Conservation (phyloP, 2,113 vertebrate species). For the Cyprinodon tularosa region DNA sequence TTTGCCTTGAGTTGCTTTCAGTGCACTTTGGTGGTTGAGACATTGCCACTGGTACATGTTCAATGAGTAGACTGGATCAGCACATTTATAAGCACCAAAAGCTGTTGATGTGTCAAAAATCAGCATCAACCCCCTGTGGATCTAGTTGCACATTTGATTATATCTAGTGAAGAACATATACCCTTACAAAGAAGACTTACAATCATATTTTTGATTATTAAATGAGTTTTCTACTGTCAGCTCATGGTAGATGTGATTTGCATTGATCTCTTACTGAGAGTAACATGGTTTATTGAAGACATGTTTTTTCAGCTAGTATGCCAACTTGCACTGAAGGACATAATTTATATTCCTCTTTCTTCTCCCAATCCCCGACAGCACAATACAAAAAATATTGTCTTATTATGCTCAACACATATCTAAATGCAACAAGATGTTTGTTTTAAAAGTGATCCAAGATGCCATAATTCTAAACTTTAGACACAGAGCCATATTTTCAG, state of each 20-base stretch:
- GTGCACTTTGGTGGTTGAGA: conserved; percentile 26
- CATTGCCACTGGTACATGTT: conserved; percentile 28
- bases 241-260: conserved; percentile 18
- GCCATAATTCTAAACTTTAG: background rate
- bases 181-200: conserved; percentile 8
- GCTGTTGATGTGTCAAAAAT: conserved; percentile 3
- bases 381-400: background rate
- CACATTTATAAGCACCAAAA: conserved; percentile 38
- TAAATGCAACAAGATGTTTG: background rate
- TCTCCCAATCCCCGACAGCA: background rate
- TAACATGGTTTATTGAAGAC: conserved; percentile 19
- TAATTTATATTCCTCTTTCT: too few species aligned
- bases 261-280: conserved; percentile 13
- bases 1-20: conserved; percentile 27
- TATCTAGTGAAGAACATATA: conserved; percentile 20
- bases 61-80: conserved; percentile 51
- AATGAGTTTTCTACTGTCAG: conserved; percentile 22
- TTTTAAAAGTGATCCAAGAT: background rate
- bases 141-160: conserved; percentile 33
- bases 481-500: too few species aligned
- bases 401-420: background rate
- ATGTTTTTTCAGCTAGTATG: conserved; percentile 5
- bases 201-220: conserved; percentile 38
- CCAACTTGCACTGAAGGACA: too few species aligned
- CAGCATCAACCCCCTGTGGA: background rate